Percentiles rank a stretch among this genome's conserved stretches.
These are phyloP conservation scores for Poeciliopsis turrubarensis DNA, from an alignment of 2,113 vertebrate species.

Conservation along the genomic window DNA sequence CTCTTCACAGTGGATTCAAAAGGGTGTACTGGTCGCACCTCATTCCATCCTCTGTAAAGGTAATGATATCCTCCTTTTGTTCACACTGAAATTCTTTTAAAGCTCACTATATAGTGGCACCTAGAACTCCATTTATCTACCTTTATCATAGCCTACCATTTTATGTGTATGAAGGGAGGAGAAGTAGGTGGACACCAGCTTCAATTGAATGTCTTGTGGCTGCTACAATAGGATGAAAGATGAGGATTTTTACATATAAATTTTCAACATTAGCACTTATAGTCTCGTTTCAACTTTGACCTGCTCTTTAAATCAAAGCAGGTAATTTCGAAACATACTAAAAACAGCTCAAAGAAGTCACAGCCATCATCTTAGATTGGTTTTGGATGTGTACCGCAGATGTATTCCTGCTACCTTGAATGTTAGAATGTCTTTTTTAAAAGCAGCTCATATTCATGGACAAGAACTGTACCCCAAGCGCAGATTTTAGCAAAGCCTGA, in stretches of 20 bases:
- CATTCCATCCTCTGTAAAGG: background rate
- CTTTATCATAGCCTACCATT: background rate
- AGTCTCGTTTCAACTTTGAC: background rate
- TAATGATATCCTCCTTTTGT: background rate
- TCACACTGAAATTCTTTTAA: background rate
- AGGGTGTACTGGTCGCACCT: background rate
- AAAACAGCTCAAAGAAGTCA: background rate
- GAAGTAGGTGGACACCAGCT: background rate
- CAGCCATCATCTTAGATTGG: background rate
- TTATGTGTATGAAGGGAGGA: background rate
- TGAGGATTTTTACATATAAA: background rate
- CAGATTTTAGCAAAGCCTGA: conserved; percentile 64
- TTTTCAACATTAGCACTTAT: background rate
- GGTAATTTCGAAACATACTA: background rate
- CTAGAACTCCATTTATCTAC: background rate
- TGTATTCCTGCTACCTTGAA: conserved; percentile 11
- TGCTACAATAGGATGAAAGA: background rate
- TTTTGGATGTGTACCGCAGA: conserved; percentile 14
- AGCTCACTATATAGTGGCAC: background rate
- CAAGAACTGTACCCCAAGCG: conserved; percentile 34
- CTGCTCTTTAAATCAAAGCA: background rate
- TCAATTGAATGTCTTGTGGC: background rate
- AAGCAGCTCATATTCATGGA: conserved; percentile 52
- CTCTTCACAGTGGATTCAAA: background rate
- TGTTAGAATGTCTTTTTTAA: conserved; percentile 36